A percentile compares a stretch with the other conserved stretches of the same genome.
phyloP scores from a whole-genome alignment of 2,888 invertebrate species.

The Tetragonisca angustula region DNA sequence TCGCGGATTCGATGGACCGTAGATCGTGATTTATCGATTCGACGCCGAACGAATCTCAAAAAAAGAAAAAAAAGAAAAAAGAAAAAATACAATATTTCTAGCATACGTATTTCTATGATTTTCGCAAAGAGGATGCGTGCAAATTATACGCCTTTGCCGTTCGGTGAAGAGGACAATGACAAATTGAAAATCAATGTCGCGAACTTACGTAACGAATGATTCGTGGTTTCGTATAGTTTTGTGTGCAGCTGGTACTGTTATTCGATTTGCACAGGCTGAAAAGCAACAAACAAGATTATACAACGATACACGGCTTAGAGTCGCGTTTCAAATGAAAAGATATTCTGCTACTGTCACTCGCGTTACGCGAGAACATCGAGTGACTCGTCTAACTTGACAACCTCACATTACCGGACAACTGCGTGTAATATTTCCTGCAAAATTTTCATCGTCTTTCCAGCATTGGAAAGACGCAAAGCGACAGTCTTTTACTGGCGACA shows the following conservation, averaged over 20 bases:
- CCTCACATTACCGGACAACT: conserved; percentile 1
- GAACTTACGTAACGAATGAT: neutral
- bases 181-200: neutral
- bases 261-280: conserved; percentile 2
- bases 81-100: neutral
- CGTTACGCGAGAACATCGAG: conserved; percentile 6
- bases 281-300: conserved; percentile 16
- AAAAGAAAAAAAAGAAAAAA: too few relatives aligned
- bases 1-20: neutral
- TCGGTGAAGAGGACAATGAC: neutral
- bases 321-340: conserved; percentile 22
- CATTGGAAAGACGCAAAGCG: neutral
- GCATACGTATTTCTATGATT: neutral
- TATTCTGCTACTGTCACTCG: conserved; percentile 5
- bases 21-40: conserved; percentile 10
- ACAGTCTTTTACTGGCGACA: neutral
- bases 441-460: neutral
- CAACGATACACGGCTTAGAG: neutral
- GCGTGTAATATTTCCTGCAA: neutral
- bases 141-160: neutral
- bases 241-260: neutral
- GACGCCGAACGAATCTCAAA: neutral
- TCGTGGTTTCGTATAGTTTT: neutral
- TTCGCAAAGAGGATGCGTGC: neutral
- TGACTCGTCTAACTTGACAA: conserved; percentile 16